Percentiles rank a stretch among this genome's conserved stretches.
Evolutionary conservation across 2,888 invertebrate genomes (phyloP).

Genomic region (Drosophila monieri): DNA sequence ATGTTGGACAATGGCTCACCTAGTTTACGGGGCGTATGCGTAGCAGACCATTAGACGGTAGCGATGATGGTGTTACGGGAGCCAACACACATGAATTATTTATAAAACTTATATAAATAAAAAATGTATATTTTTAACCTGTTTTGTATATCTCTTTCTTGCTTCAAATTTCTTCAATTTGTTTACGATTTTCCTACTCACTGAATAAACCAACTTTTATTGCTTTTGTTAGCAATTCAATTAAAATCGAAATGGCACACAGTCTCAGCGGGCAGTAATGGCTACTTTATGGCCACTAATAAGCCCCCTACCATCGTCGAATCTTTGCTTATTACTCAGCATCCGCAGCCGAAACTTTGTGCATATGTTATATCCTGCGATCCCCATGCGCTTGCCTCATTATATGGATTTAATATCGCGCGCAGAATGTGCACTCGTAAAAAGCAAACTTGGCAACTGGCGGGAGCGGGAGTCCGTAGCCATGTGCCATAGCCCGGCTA

Average conservation of each 20-base stretch:
- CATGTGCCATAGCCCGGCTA: conserved; percentile 44
- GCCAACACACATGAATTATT: neutral
- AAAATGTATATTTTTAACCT: too few species aligned
- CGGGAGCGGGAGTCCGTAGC: neutral
- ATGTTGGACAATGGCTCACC: conserved; percentile 47
- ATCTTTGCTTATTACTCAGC: neutral
- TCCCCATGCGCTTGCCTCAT: conserved; percentile 7
- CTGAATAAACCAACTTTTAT: conserved; percentile 10
- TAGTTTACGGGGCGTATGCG: conserved; percentile 31
- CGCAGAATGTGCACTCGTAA: conserved; percentile 43
- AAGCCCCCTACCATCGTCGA: conserved; percentile 7
- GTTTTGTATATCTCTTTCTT: neutral
- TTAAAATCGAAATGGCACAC: conserved; percentile 8
- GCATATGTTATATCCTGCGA: neutral
- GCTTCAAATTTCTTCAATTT: neutral
- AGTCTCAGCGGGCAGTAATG: neutral
- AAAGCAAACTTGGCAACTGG: conserved; percentile 24
- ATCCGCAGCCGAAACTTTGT: conserved; percentile 7
- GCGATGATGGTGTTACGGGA: neutral
- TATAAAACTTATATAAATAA: too few species aligned
- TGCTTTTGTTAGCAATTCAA: conserved; percentile 11
- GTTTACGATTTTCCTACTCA: conserved; percentile 4
- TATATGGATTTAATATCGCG: conserved; percentile 40
- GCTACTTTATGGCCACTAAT: conserved; percentile 23
- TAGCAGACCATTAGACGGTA: conserved; percentile 7